Evolutionary conservation across 2,888 invertebrate genomes (phyloP), one percentile per base, ranked within the genome.

Genomic region (Anaspis maculata): DNA sequence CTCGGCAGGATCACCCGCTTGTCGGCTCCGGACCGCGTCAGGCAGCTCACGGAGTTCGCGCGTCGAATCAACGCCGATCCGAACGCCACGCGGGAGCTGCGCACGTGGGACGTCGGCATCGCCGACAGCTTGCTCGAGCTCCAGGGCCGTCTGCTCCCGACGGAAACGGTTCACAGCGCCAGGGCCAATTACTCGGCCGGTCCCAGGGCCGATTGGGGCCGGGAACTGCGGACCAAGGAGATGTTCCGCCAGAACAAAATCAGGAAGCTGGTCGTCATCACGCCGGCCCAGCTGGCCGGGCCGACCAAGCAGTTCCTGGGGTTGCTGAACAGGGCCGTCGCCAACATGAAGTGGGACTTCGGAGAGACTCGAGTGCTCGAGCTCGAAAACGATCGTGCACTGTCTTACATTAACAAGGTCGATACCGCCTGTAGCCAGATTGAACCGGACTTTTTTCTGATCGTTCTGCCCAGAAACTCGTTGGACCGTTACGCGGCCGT

Each of bases 1-100:
- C 67, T 95, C 40, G 77, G 78, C 0, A 67, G 70, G 0, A 74
- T 84, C 53, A 91, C 91, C 0, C 75, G 88, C 25, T 72, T 94
- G 0, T 73, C 70, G 1, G 90, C 92, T 0, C 68, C 67, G 3
- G 59, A 62, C 2, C 69, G 89, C 2, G 79, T 86, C 3, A 59
- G 72, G 2, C 81, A 80, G 37, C 63, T 92, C 14, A 56, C 74
- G 5, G 54, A 56, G 0, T 91, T 91, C 55, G 81, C 83, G 46
- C 52, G 61, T 0, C 69, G 83, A 0, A 56, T 88, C 10, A 68
- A 67, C 0, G 54, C 55, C 1, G 72, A 72, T 0, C 56, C 59
- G 0, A 66, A 62, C 2, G 72, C 71, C 2, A 46, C 68, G 10
- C 46, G 73, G 40, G 83, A 86, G 48, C 56, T 91, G 11, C 59